A percentile compares a stretch with the other conserved stretches of the same genome.
Evolutionary conservation across 2,888 invertebrate genomes (phyloP).

Genomic region (Plagiodera versicolora): DNA sequence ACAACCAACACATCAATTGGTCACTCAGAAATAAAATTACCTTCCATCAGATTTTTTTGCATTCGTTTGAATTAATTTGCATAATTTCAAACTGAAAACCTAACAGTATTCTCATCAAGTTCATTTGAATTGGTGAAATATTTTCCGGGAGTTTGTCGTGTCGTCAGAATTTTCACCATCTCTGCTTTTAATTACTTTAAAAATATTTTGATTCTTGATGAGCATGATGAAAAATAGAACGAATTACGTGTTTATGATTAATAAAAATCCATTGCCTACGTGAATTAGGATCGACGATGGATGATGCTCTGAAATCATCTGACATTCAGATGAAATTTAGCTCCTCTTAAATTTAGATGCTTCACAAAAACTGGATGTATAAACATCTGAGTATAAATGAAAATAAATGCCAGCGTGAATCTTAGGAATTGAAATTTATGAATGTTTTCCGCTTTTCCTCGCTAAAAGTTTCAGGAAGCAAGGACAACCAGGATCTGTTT

Average conservation of each 20-base stretch:
- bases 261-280: too few species aligned
- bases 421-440: neutral
- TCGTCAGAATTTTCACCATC: slow-evolving; percentile 12
- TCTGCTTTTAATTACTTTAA: slow-evolving; percentile 13
- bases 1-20: slow-evolving; percentile 10
- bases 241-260: neutral
- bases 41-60: slow-evolving; percentile 3
- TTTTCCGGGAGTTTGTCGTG: slow-evolving; percentile 13
- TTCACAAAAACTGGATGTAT: neutral
- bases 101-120: neutral
- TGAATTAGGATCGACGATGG: neutral
- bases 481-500: too few species aligned
- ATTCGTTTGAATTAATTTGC: slow-evolving; percentile 12
- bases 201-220: slow-evolving; percentile 6
- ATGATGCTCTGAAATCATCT: neutral
- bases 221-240: neutral
- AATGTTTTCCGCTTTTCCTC: neutral
- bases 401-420: neutral
- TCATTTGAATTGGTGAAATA: slow-evolving; percentile 25
- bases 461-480: neutral
- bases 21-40: neutral
- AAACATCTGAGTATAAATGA: neutral
- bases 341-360: neutral
- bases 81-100: slow-evolving; percentile 5
- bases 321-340: too few species aligned